Base-by-base conservation (phyloP, 2,888 invertebrate species). In the Cancer borealis region DNA sequence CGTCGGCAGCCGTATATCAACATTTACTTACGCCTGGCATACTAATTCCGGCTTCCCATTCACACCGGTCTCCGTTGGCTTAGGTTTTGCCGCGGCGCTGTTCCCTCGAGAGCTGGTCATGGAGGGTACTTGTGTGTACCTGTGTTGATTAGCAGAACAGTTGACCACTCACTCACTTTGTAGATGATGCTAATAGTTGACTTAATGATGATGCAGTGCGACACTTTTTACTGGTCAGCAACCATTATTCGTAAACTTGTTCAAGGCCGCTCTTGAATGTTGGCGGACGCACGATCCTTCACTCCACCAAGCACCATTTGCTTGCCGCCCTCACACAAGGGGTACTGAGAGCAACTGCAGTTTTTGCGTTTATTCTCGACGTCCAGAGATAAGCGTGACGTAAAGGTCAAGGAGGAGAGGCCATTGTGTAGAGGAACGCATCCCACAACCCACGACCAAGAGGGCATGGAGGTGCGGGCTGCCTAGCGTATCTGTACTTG, bases 1-100 rank as follows among this genome's bases (percentile, higher is more conserved):
- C 17, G 90, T 90, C 90, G 54, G 90, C 54, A 39, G 90, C 90
- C 60, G 49, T 60, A 90, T 90, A 90, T 90, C 90, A 90, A 90
- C 90, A 90, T 54, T 54, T 12, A 54, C 90, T 26, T 90, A n/a
- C 54, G 90, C 90, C 26, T 17, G 30, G 90, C 49, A 90, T 90
- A 54, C 90, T 26, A 90, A 90, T 49, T 90, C 90, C 5, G 90
- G 60, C 30, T 49, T 17, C 26, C 90, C 90, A 90, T 90, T 90
- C 90, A 90, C 90, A 90, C 84, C 47, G 39, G 47, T 84, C 92
- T 10, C 21, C 84, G 39, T 93, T 94, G 12, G 73, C 26, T 8
- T 73, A n/a, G n/a, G n/a, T 73, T 73, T 73, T 73, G 14, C 73
- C 73, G 4, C 73, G 26, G 6, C 73, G 73, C n/a, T 73, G n/a